Conservation (phyloP, 2,113 vertebrate species). For the Siniperca chuatsi region DNA sequence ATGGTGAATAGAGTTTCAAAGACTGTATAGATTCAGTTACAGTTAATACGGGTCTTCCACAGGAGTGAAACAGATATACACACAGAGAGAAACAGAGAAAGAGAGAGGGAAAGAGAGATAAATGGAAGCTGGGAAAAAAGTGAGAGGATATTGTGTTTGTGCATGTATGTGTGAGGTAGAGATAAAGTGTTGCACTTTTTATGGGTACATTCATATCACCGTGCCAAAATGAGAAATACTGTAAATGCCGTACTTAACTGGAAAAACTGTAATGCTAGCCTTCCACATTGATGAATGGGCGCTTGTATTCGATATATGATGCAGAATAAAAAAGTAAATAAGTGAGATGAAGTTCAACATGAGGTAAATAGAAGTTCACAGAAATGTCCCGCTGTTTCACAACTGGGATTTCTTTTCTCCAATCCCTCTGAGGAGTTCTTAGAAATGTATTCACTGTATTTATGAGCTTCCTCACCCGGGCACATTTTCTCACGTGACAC, state of each 20-base stretch:
- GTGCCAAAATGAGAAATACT: constrained; percentile 47
- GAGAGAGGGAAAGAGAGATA: constrained; percentile 27
- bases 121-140: constrained; percentile 19
- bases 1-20: constrained; percentile 91
- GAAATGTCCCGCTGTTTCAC: constrained; percentile 60
- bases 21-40: constrained; percentile 86
- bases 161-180: constrained; percentile 15
- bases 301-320: constrained; percentile 37
- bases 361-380: constrained; percentile 74
- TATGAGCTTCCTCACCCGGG: constrained; percentile 47
- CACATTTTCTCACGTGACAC: constrained; percentile 52
- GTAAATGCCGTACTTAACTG: constrained; percentile 19
- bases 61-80: constrained; percentile 86
- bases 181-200: constrained; percentile 47
- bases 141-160: constrained; percentile 31
- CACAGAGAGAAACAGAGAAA: constrained; percentile 1
- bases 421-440: constrained; percentile 58
- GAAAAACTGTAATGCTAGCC: constrained; percentile 41
- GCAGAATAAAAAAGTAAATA: constrained; percentile 57
- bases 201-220: constrained; percentile 39
- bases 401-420: constrained; percentile 47
- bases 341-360: constrained; percentile 65
- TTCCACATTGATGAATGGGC: constrained; percentile 32
- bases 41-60: constrained; percentile 82
- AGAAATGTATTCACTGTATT: constrained; percentile 55